phyloP scores from a whole-genome alignment of 2,113 vertebrate genomes.

The Pseudorhombus dupliciocellatus region DNA sequence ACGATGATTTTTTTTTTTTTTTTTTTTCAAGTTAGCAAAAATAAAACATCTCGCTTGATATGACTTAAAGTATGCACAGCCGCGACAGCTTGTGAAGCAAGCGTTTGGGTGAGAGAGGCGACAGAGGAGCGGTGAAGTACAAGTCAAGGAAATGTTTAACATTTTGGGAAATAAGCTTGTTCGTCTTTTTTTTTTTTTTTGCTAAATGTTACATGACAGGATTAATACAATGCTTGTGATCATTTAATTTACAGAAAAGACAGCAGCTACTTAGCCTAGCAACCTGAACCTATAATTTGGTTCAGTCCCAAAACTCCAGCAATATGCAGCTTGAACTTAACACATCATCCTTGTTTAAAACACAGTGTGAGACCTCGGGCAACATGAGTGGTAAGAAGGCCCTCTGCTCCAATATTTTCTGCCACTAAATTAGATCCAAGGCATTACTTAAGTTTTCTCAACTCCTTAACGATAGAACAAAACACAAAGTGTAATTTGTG shows the following conservation, averaged over 20 bases:
- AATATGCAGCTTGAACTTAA: neutral
- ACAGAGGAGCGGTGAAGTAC: neutral
- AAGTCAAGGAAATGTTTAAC: neutral
- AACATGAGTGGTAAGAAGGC: too few relatives aligned
- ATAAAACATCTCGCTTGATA: slow-evolving; percentile 32
- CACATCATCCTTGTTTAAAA: neutral
- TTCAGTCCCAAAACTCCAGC: neutral
- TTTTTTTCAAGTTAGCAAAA: slow-evolving; percentile 17
- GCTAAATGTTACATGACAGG: neutral
- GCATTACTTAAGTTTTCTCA: too few relatives aligned
- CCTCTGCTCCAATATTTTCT: too few relatives aligned
- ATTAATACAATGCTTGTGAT: neutral
- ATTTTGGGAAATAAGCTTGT: slow-evolving; percentile 3
- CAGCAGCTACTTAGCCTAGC: neutral
- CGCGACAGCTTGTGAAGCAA: slow-evolving; percentile 1
- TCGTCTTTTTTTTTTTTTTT: neutral
- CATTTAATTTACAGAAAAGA: neutral
- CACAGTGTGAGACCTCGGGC: too few relatives aligned
- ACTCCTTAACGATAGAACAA: too few relatives aligned
- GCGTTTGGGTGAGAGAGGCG: neutral
- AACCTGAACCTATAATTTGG: neutral
- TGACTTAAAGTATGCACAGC: slow-evolving; percentile 26
- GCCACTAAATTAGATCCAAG: too few relatives aligned
- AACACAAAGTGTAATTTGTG: neutral
- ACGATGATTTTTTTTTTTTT: slow-evolving; percentile 24